Conservation (phyloP, 92 coral and sea anemone species). For the Paragorgia papillata region DNA sequence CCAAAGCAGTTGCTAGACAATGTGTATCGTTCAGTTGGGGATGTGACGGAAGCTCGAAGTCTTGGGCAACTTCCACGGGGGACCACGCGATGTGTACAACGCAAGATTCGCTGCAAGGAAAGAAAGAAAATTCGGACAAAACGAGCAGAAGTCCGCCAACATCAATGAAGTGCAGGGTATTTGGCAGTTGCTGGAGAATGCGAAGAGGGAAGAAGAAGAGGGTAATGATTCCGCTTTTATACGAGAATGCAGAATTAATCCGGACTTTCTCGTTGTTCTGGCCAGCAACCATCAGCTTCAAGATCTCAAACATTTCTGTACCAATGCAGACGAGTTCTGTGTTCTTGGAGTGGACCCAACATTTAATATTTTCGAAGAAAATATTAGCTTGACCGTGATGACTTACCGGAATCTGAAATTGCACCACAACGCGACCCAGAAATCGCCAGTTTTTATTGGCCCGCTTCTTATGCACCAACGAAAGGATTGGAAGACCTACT, state of each 20-base stretch:
- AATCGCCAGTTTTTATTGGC: constrained; percentile 56
- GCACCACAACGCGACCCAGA: constrained; percentile 27
- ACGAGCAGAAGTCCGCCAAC: background rate
- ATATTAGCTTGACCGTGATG: constrained; percentile 59
- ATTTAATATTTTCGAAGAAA: constrained; percentile 52
- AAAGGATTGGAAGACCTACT: too few species aligned
- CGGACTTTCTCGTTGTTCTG: constrained; percentile 52
- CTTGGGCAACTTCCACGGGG: too few species aligned
- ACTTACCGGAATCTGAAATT: constrained; percentile 56
- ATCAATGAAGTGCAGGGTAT: constrained; percentile 3
- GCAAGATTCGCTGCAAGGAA: constrained; percentile 45
- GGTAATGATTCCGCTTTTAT: constrained; percentile 40
- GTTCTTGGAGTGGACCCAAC: constrained; percentile 60
- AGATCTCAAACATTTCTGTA: constrained; percentile 55
- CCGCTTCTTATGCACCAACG: constrained; percentile 61
- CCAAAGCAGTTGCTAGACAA: constrained; percentile 48
- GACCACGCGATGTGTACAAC: constrained; percentile 56
- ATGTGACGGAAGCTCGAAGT: too few species aligned
- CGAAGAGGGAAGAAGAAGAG: constrained; percentile 64
- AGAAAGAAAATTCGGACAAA: background rate
- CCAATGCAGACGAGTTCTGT: constrained; percentile 53
- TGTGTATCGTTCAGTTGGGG: constrained; percentile 50
- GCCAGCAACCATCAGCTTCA: constrained; percentile 59
- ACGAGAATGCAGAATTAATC: constrained; percentile 54
- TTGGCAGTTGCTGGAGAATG: constrained; percentile 61